phyloP scores from a whole-genome alignment of 2,797 vertebrate species.

The Pteropus rufus region DNA sequence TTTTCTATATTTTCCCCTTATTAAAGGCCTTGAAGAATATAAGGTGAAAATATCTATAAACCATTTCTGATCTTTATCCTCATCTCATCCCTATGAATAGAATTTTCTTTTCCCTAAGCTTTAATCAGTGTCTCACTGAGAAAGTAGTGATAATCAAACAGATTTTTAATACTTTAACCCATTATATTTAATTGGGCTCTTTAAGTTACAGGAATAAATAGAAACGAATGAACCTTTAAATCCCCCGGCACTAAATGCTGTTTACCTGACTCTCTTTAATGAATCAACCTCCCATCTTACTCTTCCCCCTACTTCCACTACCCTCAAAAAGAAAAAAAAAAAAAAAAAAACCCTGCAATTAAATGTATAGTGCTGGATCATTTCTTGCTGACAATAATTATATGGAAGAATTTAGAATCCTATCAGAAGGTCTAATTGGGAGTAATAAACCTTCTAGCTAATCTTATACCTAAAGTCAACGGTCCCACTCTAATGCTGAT shows the following conservation, averaged over 20 bases:
- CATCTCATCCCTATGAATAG: slow-evolving; percentile 63
- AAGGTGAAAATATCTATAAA: slow-evolving; percentile 4
- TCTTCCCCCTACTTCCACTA: background rate
- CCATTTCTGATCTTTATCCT: background rate
- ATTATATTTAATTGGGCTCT: slow-evolving; percentile 74
- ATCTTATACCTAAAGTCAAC: slow-evolving; percentile 68
- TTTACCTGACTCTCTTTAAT: slow-evolving; percentile 72
- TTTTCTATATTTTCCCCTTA: background rate
- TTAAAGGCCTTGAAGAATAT: background rate
- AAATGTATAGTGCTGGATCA: slow-evolving; percentile 64
- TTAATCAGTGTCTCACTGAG: slow-evolving; percentile 69
- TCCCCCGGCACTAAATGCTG: slow-evolving; percentile 49
- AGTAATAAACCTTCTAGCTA: slow-evolving; percentile 74
- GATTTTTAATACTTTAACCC: slow-evolving; percentile 74
- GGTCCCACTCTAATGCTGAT: slow-evolving; percentile 58
- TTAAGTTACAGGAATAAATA: slow-evolving; percentile 77
- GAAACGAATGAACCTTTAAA: slow-evolving; percentile 76
- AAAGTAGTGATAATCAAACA: slow-evolving; percentile 69
- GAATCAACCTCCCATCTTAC: slow-evolving; percentile 48
- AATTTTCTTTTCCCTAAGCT: slow-evolving; percentile 61
- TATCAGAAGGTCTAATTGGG: slow-evolving; percentile 75
- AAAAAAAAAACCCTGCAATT: slow-evolving; percentile 13
- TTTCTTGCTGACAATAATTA: slow-evolving; percentile 74
- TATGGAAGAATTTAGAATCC: slow-evolving; percentile 68
- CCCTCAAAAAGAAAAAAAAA: background rate